phyloP scores from a whole-genome alignment of 2,113 vertebrate species.

The Phalacrocorax carbo region DNA sequence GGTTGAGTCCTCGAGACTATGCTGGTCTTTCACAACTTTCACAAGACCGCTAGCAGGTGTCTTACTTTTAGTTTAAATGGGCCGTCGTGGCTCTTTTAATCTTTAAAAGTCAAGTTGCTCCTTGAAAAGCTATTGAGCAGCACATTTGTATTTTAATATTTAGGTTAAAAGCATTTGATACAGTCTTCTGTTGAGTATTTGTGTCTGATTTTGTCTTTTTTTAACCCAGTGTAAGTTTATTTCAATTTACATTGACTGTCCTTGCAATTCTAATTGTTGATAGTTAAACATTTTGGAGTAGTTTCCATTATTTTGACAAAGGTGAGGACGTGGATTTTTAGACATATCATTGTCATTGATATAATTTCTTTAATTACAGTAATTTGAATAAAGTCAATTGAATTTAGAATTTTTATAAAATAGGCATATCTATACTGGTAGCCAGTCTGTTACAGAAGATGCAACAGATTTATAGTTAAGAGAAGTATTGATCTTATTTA shows the following conservation, averaged over 20 bases:
- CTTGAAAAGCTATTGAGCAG: background rate
- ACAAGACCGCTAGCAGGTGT: background rate
- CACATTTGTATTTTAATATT: constrained; percentile 30
- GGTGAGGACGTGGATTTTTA: background rate
- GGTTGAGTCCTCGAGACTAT: background rate
- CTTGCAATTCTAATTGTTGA: background rate
- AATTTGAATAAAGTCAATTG: background rate
- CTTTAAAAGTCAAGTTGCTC: background rate
- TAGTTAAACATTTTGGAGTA: background rate
- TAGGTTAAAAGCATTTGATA: constrained; percentile 24
- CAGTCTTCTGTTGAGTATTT: background rate
- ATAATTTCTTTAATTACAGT: background rate
- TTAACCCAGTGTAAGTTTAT: constrained; percentile 15
- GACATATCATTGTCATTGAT: background rate
- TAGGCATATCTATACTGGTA: background rate
- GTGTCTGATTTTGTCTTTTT: constrained; percentile 11
- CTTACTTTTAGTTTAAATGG: background rate
- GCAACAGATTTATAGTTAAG: background rate
- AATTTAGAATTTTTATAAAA: background rate
- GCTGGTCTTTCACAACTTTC: background rate
- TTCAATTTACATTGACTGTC: background rate
- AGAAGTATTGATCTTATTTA: background rate
- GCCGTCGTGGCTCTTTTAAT: background rate
- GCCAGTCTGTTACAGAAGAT: background rate
- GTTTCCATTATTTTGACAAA: background rate